These are phyloP conservation scores for Gnathonemus longibarbis DNA, from an alignment of 2,113 vertebrate genomes.

Conservation along the genomic window DNA sequence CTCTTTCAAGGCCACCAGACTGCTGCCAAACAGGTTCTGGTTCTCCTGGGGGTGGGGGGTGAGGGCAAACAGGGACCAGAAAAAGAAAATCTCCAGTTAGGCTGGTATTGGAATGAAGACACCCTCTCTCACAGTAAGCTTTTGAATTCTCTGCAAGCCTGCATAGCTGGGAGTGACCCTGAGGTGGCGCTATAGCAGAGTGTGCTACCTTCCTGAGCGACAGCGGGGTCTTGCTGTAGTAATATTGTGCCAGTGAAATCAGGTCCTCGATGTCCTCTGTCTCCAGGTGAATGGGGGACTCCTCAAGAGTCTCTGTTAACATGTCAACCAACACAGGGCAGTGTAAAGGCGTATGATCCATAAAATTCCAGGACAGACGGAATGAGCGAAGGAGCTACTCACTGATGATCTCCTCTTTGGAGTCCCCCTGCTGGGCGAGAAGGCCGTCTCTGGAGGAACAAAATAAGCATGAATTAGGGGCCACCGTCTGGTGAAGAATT, in stretches of 20 bases:
- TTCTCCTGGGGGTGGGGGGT: constrained; percentile 69
- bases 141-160: background rate
- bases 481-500: background rate
- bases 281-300: constrained; percentile 77
- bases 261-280: constrained; percentile 88
- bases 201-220: constrained; percentile 86
- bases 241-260: constrained; percentile 91
- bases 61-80: background rate
- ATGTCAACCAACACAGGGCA: background rate
- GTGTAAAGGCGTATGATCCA: background rate
- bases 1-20: constrained; percentile 87
- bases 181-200: background rate
- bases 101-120: background rate
- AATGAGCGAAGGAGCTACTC: constrained; percentile 48
- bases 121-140: background rate
- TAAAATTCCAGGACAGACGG: background rate
- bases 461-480: background rate
- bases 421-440: constrained; percentile 70
- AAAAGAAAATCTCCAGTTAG: background rate
- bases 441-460: constrained; percentile 73
- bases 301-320: constrained; percentile 74
- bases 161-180: background rate
- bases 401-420: constrained; percentile 86
- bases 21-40: constrained; percentile 92
- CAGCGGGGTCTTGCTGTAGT: constrained; percentile 90